Evolutionary conservation across 2,888 invertebrate genomes (phyloP).

Genomic region (Clistopyga incitator): DNA sequence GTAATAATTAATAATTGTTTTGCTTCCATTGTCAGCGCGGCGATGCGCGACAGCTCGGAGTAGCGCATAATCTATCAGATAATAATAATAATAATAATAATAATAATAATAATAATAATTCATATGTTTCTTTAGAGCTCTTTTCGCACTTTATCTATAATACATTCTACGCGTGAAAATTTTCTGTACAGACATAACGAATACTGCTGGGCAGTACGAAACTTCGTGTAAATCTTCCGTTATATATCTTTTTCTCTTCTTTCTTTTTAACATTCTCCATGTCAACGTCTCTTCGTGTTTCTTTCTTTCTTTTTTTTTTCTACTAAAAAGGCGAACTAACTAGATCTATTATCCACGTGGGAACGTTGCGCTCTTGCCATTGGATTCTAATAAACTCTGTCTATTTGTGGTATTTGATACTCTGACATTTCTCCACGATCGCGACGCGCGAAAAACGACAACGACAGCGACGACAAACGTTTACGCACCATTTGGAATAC

Average conservation of each 20-base stretch:
- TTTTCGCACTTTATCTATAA: constrained; percentile 66
- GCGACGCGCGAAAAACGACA: constrained; percentile 46
- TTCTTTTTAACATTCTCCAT: constrained; percentile 35
- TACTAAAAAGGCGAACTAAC: constrained; percentile 43
- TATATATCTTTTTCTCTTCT: constrained; percentile 52
- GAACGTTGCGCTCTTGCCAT: constrained; percentile 53
- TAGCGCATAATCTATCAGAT: constrained; percentile 56
- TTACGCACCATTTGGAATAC: constrained; percentile 78
- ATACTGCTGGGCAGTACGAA: constrained; percentile 73
- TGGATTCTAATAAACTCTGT: constrained; percentile 66
- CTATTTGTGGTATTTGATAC: constrained; percentile 64
- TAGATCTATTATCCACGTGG: constrained; percentile 55
- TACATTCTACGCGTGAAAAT: constrained; percentile 67
- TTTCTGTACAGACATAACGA: constrained; percentile 70
- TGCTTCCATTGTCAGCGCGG: constrained; percentile 34
- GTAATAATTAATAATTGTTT: constrained; percentile 68
- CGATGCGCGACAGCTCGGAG: constrained; percentile 42
- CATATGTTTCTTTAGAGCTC: constrained; percentile 61
- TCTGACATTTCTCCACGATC: constrained; percentile 11
- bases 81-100: constrained; percentile 64
- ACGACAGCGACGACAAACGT: constrained; percentile 52
- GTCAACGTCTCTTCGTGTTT: constrained; percentile 9
- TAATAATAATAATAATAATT: constrained; percentile 63
- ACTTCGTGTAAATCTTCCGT: constrained; percentile 67
- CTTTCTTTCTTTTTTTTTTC: constrained; percentile 28